Conservation (phyloP, 2,797 vertebrate species). For the Sternarchorhynchus goeldii region DNA sequence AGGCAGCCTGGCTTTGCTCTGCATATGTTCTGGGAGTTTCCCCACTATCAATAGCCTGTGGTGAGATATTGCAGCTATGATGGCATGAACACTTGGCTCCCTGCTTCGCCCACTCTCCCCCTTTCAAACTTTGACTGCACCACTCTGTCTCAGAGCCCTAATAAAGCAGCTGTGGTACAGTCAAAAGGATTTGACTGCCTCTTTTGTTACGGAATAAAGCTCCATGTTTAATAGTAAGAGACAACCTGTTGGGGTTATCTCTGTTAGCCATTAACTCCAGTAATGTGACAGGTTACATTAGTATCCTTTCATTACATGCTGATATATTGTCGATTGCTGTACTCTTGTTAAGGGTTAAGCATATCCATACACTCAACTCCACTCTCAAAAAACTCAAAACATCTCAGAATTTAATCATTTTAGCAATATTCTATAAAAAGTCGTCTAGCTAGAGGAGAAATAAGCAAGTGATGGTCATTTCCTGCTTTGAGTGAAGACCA, state of each 20-base stretch:
- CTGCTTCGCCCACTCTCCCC: background rate
- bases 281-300: no score
- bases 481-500: constrained; percentile 14
- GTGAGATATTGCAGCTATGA: constrained; percentile 40
- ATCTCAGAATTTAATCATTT: no score
- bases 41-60: constrained; percentile 45
- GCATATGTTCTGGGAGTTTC: constrained; percentile 37
- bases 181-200: no score
- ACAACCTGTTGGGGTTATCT: no score
- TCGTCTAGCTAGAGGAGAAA: constrained; percentile 7
- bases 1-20: constrained; percentile 16
- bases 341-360: no score
- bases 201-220: no score
- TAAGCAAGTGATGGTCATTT: constrained; percentile 24
- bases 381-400: no score
- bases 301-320: no score
- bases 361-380: no score
- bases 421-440: background rate
- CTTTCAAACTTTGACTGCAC: background rate
- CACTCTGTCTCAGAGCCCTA: constrained; percentile 14
- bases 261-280: no score
- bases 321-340: no score
- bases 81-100: constrained; percentile 20
- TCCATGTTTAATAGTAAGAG: no score
- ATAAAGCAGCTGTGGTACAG: background rate